A percentile compares a stretch with the other conserved stretches of the same genome.
Conservation (phyloP, 1,140 invertebrate species). For the Zaprionus vittiger region DNA sequence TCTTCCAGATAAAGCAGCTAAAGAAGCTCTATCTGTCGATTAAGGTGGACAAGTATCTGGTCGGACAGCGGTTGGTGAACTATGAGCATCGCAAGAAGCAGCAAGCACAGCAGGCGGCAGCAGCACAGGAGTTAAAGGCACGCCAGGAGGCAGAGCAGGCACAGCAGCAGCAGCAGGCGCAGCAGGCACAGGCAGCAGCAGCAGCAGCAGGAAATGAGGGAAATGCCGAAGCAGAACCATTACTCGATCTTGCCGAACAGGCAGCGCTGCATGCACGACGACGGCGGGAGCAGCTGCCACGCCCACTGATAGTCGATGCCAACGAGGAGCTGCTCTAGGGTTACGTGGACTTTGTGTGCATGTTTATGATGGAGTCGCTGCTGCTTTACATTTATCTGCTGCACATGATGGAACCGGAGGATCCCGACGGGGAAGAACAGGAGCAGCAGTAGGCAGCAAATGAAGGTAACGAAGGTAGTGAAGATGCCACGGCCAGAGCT, state of each 20-base stretch:
- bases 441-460: conserved; percentile 8
- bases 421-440: neutral
- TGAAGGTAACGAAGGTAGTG: neutral
- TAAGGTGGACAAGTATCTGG: conserved; percentile 99
- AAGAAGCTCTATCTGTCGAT: conserved; percentile 98
- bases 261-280: conserved; percentile 53
- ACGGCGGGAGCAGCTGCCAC: conserved; percentile 37
- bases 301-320: conserved; percentile 48
- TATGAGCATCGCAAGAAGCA: conserved; percentile 93
- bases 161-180: conserved; percentile 21
- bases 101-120: conserved; percentile 69
- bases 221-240: conserved; percentile 26
- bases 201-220: conserved; percentile 7
- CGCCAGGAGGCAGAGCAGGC: conserved; percentile 56
- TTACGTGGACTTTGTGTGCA: conserved; percentile 44
- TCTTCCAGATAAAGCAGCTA: conserved; percentile 94
- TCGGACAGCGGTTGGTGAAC: conserved; percentile 97
- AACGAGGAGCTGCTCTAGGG: conserved; percentile 58
- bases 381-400: conserved; percentile 54
- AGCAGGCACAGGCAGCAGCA: conserved; percentile 17
- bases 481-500: neutral
- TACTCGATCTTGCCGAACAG: conserved; percentile 37
- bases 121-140: conserved; percentile 78
- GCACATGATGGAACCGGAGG: conserved; percentile 24
- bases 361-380: conserved; percentile 51